These are phyloP conservation scores for Choreutis nemorana DNA, from an alignment of 2,888 invertebrate genomes.

Conservation along the genomic window DNA sequence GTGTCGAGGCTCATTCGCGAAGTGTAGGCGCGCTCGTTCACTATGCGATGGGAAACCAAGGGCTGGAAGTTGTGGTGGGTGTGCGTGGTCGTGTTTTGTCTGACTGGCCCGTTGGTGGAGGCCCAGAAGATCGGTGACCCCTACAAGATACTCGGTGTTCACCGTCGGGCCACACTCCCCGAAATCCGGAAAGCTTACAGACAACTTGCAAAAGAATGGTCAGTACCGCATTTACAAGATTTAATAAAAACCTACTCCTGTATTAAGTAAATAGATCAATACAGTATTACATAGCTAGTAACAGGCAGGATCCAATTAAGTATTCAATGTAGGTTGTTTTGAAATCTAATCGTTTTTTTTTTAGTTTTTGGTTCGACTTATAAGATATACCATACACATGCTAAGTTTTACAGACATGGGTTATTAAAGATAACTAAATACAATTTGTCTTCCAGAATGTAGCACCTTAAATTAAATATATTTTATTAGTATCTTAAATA, in stretches of 20 bases:
- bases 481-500: too few relatives aligned
- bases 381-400: too few relatives aligned
- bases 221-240: too few relatives aligned
- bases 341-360: constrained; percentile 1
- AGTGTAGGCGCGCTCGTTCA: constrained; percentile 19
- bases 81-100: constrained; percentile 27
- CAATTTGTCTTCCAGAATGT: too few relatives aligned
- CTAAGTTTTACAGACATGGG: too few relatives aligned
- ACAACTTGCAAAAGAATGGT: constrained; percentile 91
- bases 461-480: too few relatives aligned
- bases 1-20: constrained; percentile 21
- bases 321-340: too few relatives aligned
- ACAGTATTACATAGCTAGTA: too few relatives aligned
- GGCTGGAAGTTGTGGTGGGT: constrained; percentile 44
- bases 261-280: too few relatives aligned
- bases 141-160: constrained; percentile 83
- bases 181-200: constrained; percentile 92
- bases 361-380: too few relatives aligned
- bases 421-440: too few relatives aligned
- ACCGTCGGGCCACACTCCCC: constrained; percentile 74
- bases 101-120: constrained; percentile 25
- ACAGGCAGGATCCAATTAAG: too few relatives aligned
- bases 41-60: constrained; percentile 56
- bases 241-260: not conserved
- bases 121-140: constrained; percentile 76